phyloP scores from a whole-genome alignment of 1,140 invertebrate species.

The Aphaenogaster floridana region DNA sequence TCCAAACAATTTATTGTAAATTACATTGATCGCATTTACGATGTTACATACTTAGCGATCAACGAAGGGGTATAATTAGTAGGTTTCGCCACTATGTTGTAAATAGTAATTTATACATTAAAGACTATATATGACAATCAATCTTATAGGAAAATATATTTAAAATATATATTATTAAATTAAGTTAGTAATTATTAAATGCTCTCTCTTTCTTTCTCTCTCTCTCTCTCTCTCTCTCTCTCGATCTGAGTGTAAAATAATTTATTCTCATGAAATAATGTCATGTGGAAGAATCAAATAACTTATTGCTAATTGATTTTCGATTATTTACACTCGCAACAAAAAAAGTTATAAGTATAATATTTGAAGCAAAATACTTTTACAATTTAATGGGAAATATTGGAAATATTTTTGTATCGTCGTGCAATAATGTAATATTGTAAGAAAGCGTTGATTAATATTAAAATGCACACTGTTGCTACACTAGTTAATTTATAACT shows the following conservation, averaged over 20 bases:
- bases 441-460: neutral
- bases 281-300: constrained; percentile 6
- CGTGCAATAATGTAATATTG: constrained; percentile 36
- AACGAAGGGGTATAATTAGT: constrained; percentile 7
- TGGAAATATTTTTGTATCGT: constrained; percentile 15
- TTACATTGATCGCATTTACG: neutral
- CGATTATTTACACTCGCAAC: constrained; percentile 1
- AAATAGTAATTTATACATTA: constrained; percentile 56
- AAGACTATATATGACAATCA: constrained; percentile 42
- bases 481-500: neutral
- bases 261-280: neutral
- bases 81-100: constrained; percentile 12
- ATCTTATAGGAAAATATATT: constrained; percentile 26
- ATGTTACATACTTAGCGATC: neutral
- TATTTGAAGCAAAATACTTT: constrained; percentile 10
- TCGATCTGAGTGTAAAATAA: neutral
- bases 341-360: constrained; percentile 12
- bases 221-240: neutral
- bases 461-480: constrained; percentile 12
- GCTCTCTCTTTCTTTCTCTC: neutral
- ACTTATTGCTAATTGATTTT: constrained; percentile 27
- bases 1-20: neutral
- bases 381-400: constrained; percentile 8
- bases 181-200: neutral
- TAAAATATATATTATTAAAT: constrained; percentile 18